Conservation (phyloP, 2,113 vertebrate genomes). For the Xiphophorus hellerii region DNA sequence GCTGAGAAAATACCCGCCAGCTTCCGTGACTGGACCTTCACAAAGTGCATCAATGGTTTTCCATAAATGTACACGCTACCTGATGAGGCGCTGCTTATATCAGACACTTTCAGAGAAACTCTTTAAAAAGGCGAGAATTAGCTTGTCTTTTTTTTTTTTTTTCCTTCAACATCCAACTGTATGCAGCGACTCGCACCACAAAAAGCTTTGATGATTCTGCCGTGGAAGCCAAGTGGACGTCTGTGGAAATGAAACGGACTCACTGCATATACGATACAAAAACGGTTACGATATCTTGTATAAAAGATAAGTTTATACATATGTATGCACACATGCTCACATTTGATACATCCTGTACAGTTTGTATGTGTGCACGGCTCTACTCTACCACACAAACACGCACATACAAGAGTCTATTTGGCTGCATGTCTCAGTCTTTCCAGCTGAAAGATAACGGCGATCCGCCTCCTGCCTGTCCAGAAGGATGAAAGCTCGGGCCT, state of each 20-base stretch:
- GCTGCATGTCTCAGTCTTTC: slow-evolving; percentile 68
- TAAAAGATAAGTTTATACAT: slow-evolving; percentile 83
- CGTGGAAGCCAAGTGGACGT: slow-evolving; percentile 42
- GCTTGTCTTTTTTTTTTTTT: slow-evolving; percentile 4
- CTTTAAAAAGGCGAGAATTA: slow-evolving; percentile 35
- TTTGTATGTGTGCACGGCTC: slow-evolving; percentile 72
- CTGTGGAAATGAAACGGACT: slow-evolving; percentile 65
- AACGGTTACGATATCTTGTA: slow-evolving; percentile 80
- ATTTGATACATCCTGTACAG: slow-evolving; percentile 79
- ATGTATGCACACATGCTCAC: slow-evolving; percentile 79
- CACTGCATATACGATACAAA: slow-evolving; percentile 77
- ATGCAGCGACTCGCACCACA: slow-evolving; percentile 18
- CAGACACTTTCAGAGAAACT: slow-evolving; percentile 66
- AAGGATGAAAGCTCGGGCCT: slow-evolving; percentile 25
- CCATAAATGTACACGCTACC: slow-evolving; percentile 39
- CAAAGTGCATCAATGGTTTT: slow-evolving; percentile 70
- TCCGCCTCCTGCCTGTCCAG: slow-evolving; percentile 35
- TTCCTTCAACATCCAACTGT: slow-evolving; percentile 50
- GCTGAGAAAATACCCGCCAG: slow-evolving; percentile 47
- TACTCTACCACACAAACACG: slow-evolving; percentile 74
- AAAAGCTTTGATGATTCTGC: slow-evolving; percentile 22
- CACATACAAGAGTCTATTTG: slow-evolving; percentile 71
- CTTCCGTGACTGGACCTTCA: slow-evolving; percentile 42
- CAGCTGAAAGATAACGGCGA: slow-evolving; percentile 26
- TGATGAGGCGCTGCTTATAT: slow-evolving; percentile 51